Base-by-base conservation (phyloP, 2,113 vertebrate genomes). In the Petrocephalus microphthalmus region DNA sequence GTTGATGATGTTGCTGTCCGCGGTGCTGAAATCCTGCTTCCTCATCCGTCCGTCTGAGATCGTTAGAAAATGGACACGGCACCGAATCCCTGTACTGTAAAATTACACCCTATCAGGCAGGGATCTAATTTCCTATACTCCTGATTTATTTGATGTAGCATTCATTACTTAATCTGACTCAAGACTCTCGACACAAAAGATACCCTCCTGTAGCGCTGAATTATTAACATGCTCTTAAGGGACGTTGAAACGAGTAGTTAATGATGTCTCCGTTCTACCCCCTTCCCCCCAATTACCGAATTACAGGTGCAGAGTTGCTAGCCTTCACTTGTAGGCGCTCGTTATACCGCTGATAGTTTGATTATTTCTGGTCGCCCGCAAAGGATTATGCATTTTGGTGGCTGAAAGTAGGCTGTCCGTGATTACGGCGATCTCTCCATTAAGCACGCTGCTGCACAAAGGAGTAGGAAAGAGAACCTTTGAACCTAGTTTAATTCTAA, bases 11-110 rank as follows among this genome's bases (percentile, higher is more conserved):
- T 78, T 33, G 87, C 87, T 88, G 71, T 53, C 87, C 87, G 64
- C 37, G 71, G 87, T 88, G 87, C 87, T 88, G 87, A 88, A 81
- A 87, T 87, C 57, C n/a, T 25, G 45, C 60, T 67, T 57, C 25
- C 57, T 87, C 56, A 8, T 52, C 60, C 25, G 20, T 87, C n/a
- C 7, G n/a, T 74, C 37, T 57, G 52, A 33, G 53, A 42, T 29
- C n/a, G 15, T 52, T 29, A 33, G 57, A 64, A 71, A 87, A 87
- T 25, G 60, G 47, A 33, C 52, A 42, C 47, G 45, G 42, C 45
- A 22, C 51, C 29, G 51, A 17, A 51, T 54, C 33, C 29, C 33
- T 42, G 29, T 56, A 51, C 29, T 56, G 19, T 53, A 7, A 37
- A 19, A 22, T 64, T 54, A 2, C 51, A 45, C 52, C 49, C 33